Evolutionary conservation across 2,888 invertebrate species (phyloP), one percentile per base, ranked within the genome.

Genomic region (Meghimatium bilineatum): DNA sequence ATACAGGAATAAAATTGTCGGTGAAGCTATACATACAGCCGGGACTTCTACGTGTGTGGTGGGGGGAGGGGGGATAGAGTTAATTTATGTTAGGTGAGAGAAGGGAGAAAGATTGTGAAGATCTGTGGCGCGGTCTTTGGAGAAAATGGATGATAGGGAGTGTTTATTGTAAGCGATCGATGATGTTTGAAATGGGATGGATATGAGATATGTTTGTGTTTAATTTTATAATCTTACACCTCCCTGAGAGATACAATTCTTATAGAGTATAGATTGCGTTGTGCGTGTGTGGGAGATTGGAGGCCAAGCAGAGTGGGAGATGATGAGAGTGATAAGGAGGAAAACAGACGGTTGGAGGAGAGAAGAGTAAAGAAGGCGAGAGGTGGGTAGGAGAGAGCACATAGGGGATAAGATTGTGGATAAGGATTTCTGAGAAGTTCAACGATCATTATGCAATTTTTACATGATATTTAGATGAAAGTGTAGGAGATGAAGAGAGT

Each of bases 111-210:
- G 23, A 34, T 14, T n/a, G 29, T 38, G 63, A 60, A 44, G 74
- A 67, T 75, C 6, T 23, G 44, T 49, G 66, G 66, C 66, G 75
- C 63, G 74, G 63, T 66, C 63, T 49, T n/a, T 34, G n/a, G 66
- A 32, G 72, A n/a, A n/a, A n/a, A 49, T 49, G 12, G 44, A 44
- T 49, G 23, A 71, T 29, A 49, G 29, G 72, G 72, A 49, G 72
- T 72, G n/a, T 72, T n/a, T 12, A n/a, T 72, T 72, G 49, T 29
- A 49, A 29, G 44, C n/a, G 49, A 72, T 72, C n/a, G 72, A 49
- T 49, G 3, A 8, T 20, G 5, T 26, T 71, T 34, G 32, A 29
- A 20, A 32, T 32, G 49, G n/a, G n/a, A n/a, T n/a, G 6, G 12
- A 44, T 12, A 44, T 44, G 44, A 12, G 5, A 44, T 8, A 44